phyloP scores from a whole-genome alignment of 2,888 invertebrate genomes.

The Eudemis profundana region DNA sequence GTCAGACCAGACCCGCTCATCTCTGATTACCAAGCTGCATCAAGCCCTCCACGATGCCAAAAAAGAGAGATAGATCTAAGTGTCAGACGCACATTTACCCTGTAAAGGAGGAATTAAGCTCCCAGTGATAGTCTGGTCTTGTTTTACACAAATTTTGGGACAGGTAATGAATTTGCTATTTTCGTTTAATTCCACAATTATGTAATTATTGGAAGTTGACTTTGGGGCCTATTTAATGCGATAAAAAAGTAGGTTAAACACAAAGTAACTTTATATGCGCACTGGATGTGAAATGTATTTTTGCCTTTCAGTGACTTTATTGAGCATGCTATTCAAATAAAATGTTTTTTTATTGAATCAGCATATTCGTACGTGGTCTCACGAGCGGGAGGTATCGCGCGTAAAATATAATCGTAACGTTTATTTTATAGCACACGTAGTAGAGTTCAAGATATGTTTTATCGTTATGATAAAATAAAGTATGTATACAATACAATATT shows the following conservation, averaged over 20 bases:
- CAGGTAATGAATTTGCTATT: too few relatives aligned
- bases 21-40: too few relatives aligned
- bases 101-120: too few relatives aligned
- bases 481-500: background rate
- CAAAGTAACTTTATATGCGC: conserved; percentile 15
- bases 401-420: conserved; percentile 36
- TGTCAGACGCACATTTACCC: too few relatives aligned
- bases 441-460: conserved; percentile 22
- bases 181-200: too few relatives aligned
- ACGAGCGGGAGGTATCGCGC: conserved; percentile 22
- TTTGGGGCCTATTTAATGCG: background rate
- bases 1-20: too few relatives aligned
- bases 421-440: conserved; percentile 27
- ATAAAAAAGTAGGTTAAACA: conserved; percentile 1
- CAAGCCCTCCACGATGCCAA: too few relatives aligned
- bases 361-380: conserved; percentile 29
- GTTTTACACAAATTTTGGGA: too few relatives aligned
- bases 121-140: too few relatives aligned
- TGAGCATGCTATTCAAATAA: conserved; percentile 36
- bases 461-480: conserved; percentile 17
- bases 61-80: too few relatives aligned
- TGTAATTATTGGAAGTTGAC: background rate
- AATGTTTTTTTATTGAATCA: conserved; percentile 41
- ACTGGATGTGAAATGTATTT: background rate
- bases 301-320: conserved; percentile 36